Evolutionary conservation across 2,888 invertebrate genomes (phyloP), one percentile per base, ranked within the genome.

Genomic region (Achlya flavicornis): DNA sequence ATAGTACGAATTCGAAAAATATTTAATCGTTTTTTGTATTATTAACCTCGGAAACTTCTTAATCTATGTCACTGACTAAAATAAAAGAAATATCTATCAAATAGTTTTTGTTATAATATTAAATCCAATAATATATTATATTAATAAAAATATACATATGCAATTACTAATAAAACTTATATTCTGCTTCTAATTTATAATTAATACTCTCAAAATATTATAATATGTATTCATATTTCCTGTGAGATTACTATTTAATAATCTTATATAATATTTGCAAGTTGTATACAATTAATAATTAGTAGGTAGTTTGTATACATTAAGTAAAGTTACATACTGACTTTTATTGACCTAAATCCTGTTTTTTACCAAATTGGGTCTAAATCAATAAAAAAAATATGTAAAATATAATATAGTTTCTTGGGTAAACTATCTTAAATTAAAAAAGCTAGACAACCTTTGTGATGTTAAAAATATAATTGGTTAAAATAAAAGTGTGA

Each of bases 401-500:
- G 43, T 43, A 43, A 12, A 5, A 14, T 43, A 43, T 43, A n/a
- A 43, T 43, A 43, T n/a, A 43, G 43, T 43, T 43, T 43, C 12
- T 46, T 46, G 12, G 7, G 7, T 48, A 48, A 16, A 48, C 1
- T 16, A 48, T 16, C 16, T 16, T 8, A 19, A 19, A 53, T 19
- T 19, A 53, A 53, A 26, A n/a, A 57, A 70, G 73, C 68, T 71
- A 71, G 70, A 63, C 26, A 73, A 67, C 71, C 69, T 69, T 72
- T 72, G 75, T 77, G 79, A 79, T 68, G 61, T 64, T 72, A 67
- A 63, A 73, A 68, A 57, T 66, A 26, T 65, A 35, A 69, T 70
- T 53, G 19, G 19, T 12, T 12, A 26, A 26, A 1, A 26, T 26
- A 16, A 48, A 16, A n/a, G 14, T 12, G 12, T 26, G 26, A 1